Percentiles rank a stretch among this genome's conserved stretches.
These are phyloP conservation scores for Mesoligia furuncula DNA, from an alignment of 2,888 invertebrate genomes.

Conservation along the genomic window DNA sequence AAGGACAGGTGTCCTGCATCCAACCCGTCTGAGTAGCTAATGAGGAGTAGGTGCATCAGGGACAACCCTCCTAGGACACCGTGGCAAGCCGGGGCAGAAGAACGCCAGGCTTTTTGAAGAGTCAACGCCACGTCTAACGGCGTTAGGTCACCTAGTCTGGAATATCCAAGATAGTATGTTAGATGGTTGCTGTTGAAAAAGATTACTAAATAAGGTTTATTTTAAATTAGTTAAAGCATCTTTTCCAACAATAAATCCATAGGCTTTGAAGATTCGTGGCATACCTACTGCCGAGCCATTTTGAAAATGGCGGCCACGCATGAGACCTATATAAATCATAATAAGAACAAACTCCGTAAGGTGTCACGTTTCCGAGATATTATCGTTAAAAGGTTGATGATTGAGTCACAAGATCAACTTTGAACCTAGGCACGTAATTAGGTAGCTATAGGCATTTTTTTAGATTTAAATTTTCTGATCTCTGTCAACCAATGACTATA, in stretches of 20 bases:
- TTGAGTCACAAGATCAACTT: too few relatives aligned
- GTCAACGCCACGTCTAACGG: constrained; percentile 89
- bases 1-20: constrained; percentile 87
- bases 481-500: background rate
- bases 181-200: background rate
- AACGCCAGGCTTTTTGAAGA: constrained; percentile 88
- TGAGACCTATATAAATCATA: too few relatives aligned
- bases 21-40: constrained; percentile 88
- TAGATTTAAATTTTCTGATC: too few relatives aligned
- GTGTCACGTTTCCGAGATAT: too few relatives aligned
- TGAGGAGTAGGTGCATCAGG: constrained; percentile 90
- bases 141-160: constrained; percentile 84
- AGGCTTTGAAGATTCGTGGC: background rate
- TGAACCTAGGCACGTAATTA: too few relatives aligned
- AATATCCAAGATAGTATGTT: background rate
- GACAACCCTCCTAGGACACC: constrained; percentile 91
- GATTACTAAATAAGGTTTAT: background rate
- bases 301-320: too few relatives aligned
- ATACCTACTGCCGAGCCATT: background rate
- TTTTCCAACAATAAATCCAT: background rate
- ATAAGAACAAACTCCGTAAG: too few relatives aligned
- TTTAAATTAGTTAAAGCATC: background rate
- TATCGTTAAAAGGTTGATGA: too few relatives aligned
- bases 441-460: too few relatives aligned
- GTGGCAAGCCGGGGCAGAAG: constrained; percentile 89